phyloP scores from a whole-genome alignment of 2,113 vertebrate species.

The Chaetorhynchus papuensis region DNA sequence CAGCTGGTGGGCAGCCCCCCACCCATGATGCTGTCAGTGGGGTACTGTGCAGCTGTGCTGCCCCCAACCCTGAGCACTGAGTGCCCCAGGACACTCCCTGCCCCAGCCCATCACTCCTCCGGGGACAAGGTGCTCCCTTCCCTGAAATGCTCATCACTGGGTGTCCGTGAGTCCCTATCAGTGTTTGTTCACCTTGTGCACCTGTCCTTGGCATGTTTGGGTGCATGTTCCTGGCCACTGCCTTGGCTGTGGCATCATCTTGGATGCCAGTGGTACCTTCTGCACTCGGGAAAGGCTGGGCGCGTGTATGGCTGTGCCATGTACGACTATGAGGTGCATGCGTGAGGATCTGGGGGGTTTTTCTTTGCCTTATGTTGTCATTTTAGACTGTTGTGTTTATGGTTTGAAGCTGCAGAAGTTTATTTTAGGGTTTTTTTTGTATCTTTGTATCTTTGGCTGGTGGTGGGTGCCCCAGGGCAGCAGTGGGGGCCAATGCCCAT shows the following conservation, averaged over 20 bases:
- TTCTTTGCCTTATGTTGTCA: not conserved
- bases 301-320: accelerated
- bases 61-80: not conserved
- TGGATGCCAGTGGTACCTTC: accelerated
- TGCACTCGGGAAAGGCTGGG: no score
- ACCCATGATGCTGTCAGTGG: no score
- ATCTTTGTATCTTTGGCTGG: not conserved
- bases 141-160: not conserved
- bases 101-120: accelerated
- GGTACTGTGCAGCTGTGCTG: no score
- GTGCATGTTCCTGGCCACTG: not conserved
- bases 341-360: accelerated
- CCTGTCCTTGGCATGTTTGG: not conserved
- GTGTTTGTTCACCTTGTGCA: no score
- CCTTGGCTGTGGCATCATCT: not conserved
- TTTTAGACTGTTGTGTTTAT: not conserved
- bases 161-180: not conserved
- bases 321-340: accelerated
- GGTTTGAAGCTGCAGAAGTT: not conserved
- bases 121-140: no score
- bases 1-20: no score
- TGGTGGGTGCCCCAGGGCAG: not conserved
- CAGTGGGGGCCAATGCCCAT: not conserved
- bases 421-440: not conserved
- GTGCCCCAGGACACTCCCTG: not conserved